Evolutionary conservation across 2,888 invertebrate species (phyloP), one percentile per base, ranked within the genome.

Genomic region (Drosophila phalerata): DNA sequence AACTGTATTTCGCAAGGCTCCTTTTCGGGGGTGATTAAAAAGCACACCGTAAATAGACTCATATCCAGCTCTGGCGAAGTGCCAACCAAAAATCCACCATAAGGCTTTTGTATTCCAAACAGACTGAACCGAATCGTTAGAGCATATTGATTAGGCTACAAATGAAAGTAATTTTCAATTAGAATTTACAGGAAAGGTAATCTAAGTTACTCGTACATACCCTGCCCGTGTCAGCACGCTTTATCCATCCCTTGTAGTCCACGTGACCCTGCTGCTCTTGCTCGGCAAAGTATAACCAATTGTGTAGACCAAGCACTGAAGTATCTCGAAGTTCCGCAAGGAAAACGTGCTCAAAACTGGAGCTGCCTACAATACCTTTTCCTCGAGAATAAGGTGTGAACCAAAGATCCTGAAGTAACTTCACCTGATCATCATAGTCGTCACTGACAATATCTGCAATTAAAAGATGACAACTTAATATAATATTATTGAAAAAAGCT

Each of bases 261-360:
- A 89, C 76, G 55, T 89, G 74, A 0, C 90, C 90, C n/a, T 76
- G 74, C 40, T 79, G 75, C 55, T 91, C 91, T 32, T 91, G 91
- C 10, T 91, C 90, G 15, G 81, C 80, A 64, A 91, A 91, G 62
- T 91, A 91, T 1, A 91, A 49, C 91, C 91, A 91, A 56, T 91
- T 91, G 70, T 91, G 91, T 49, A 91, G 64, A 19, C 91, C 91
- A 9, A 91, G 71, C 22, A 91, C 79, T n/a, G 53, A 80, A 2
- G 79, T 71, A 13, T 89, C 88, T 2, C 83, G 79, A 9, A 90
- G 53, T 43, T 91, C 91, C 0, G 91, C 90, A 62, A 91, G 69
- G 49, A 91, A 91, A 0, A 91, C 87, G 56, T 91, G 91, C 60
- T 91, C 91, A 47, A 91, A 91, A 17, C 90, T 90, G 1, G 91